These are phyloP conservation scores for Daubentonia madagascariensis DNA, from an alignment of 2,113 vertebrate species.

Conservation along the genomic window DNA sequence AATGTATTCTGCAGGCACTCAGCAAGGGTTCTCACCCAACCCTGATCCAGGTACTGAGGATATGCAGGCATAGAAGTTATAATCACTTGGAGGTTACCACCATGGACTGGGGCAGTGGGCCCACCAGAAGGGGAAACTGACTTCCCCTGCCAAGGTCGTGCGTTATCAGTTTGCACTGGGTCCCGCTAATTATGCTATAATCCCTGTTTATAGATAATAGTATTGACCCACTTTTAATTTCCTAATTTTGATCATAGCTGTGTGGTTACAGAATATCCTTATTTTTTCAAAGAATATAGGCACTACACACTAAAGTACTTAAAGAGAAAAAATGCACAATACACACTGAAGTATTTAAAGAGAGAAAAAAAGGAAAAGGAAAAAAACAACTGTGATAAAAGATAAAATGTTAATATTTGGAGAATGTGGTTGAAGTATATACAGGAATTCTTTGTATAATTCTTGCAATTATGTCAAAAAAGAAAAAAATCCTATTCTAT, in stretches of 20 bases:
- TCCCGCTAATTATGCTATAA: background rate
- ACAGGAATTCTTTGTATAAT: background rate
- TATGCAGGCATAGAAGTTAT: background rate
- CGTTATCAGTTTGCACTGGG: background rate
- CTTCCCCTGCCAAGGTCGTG: no score
- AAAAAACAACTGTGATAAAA: background rate
- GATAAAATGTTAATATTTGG: background rate
- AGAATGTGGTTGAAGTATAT: background rate
- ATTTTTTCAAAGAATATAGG: background rate
- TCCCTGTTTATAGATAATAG: background rate
- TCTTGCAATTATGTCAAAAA: background rate
- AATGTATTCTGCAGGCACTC: no score
- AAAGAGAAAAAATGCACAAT: background rate
- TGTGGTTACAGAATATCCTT: background rate
- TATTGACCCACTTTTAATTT: background rate
- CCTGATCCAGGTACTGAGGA: background rate
- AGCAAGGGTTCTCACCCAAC: background rate
- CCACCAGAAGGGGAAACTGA: background rate
- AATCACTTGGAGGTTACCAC: background rate
- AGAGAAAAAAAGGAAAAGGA: background rate
- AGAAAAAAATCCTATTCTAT: background rate
- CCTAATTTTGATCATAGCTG: background rate
- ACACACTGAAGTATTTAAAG: background rate
- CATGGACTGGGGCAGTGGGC: background rate
- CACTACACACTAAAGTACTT: background rate